A percentile compares a stretch with the other conserved stretches of the same genome.
Evolutionary conservation across 2,113 vertebrate species (phyloP).

Genomic region (Nipponia nippon): DNA sequence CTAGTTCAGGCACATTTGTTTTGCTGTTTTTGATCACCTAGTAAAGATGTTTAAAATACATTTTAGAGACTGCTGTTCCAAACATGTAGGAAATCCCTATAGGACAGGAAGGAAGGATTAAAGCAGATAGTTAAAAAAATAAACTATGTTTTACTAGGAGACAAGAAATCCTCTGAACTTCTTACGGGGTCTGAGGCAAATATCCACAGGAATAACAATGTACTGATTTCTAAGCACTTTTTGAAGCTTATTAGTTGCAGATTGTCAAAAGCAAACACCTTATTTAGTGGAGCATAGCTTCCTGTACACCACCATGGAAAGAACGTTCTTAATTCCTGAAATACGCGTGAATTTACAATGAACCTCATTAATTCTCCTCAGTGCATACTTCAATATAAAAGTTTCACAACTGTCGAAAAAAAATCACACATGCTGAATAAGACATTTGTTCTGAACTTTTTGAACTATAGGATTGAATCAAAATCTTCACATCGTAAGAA

Average conservation of each 20-base stretch:
- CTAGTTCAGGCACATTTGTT: conserved; percentile 82
- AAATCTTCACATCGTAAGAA: neutral
- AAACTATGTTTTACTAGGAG: neutral
- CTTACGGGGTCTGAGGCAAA: neutral
- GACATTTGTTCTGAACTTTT: neutral
- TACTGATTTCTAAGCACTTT: neutral
- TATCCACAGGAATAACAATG: neutral
- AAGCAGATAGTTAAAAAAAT: neutral
- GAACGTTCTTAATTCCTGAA: neutral
- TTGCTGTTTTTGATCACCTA: conserved; percentile 91
- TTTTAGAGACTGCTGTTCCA: neutral
- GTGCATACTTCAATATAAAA: neutral
- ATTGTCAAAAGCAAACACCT: neutral
- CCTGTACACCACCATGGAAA: neutral
- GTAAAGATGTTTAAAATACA: neutral
- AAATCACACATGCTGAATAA: neutral
- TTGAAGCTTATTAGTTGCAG: neutral
- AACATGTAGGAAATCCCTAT: accelerated
- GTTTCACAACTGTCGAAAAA: neutral
- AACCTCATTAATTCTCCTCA: neutral
- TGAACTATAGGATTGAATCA: neutral
- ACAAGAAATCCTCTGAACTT: neutral
- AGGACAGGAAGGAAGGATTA: neutral
- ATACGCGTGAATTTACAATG: neutral
- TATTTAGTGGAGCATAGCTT: neutral